These are phyloP conservation scores for Choloepus didactylus DNA, from an alignment of 2,797 vertebrate genomes.

Conservation along the genomic window DNA sequence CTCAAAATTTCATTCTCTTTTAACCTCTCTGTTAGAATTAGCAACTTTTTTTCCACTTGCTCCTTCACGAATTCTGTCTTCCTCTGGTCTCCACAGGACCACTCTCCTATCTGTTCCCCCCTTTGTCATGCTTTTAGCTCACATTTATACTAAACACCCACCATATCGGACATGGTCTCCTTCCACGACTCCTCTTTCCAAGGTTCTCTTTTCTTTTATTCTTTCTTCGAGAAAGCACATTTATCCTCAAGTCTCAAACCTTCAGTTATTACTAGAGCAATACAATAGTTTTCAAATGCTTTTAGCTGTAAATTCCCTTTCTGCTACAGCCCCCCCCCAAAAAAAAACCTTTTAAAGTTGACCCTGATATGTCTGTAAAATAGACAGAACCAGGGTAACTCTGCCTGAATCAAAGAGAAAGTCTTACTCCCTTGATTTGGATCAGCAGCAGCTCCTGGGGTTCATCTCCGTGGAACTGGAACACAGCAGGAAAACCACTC, in stretches of 20 bases:
- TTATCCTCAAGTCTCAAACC: constrained; percentile 35
- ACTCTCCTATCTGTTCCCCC: background rate
- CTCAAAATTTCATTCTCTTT: background rate
- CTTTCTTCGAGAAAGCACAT: constrained; percentile 19
- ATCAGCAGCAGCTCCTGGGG: background rate
- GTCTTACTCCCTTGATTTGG: too few species aligned
- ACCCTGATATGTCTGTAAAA: background rate
- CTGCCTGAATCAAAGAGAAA: background rate
- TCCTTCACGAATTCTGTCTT: background rate
- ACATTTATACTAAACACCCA: background rate
- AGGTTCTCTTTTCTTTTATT: background rate
- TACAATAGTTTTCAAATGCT: background rate
- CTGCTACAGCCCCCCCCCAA: background rate
- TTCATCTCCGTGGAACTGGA: background rate
- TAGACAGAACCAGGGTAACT: background rate
- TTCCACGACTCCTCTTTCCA: background rate
- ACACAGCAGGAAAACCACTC: background rate
- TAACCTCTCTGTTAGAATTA: background rate
- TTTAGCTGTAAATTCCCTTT: background rate
- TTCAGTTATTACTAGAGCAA: background rate
- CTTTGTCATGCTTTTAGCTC: background rate
- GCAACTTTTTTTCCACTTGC: background rate
- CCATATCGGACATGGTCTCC: background rate
- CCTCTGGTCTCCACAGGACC: background rate
- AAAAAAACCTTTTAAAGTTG: background rate